Evolutionary conservation across 1,140 invertebrate species (phyloP).

Genomic region (Helicoverpa armigera): DNA sequence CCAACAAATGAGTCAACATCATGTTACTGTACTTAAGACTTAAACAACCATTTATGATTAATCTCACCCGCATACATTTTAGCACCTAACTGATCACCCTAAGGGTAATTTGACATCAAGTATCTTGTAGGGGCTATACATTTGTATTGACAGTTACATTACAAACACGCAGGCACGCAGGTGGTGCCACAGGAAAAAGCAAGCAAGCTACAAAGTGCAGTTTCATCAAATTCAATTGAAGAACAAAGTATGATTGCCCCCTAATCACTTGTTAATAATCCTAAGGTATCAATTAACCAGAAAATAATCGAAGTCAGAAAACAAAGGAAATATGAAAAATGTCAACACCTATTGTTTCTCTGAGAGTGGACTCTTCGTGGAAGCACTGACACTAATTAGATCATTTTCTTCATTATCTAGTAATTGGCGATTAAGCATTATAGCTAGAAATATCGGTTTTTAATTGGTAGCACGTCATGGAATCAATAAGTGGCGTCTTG

Average conservation of each 20-base stretch:
- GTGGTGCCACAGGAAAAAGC: neutral
- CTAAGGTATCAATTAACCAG: constrained; percentile 28
- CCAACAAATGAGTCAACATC: too few relatives aligned
- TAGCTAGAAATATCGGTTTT: constrained; percentile 18
- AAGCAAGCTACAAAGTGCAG: neutral
- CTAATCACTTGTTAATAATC: constrained; percentile 9
- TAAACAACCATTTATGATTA: neutral
- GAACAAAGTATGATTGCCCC: constrained; percentile 9
- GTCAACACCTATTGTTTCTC: constrained; percentile 40
- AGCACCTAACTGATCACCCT: constrained; percentile 13
- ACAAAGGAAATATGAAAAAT: constrained; percentile 36
- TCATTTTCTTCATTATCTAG: constrained; percentile 31
- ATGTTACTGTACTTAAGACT: too few relatives aligned
- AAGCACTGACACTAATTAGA: constrained; percentile 31
- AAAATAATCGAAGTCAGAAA: constrained; percentile 1
- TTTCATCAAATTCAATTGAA: constrained; percentile 5
- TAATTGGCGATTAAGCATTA: constrained; percentile 35
- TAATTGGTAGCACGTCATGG: neutral
- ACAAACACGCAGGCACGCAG: too few relatives aligned
- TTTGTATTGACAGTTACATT: constrained; percentile 25
- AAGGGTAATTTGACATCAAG: neutral
- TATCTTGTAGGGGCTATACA: constrained; percentile 1
- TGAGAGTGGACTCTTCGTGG: constrained; percentile 9
- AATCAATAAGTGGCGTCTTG: neutral
- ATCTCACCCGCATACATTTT: constrained; percentile 34